Base-by-base conservation (phyloP, 2,888 invertebrate genomes). In the Drosophila infuscata region DNA sequence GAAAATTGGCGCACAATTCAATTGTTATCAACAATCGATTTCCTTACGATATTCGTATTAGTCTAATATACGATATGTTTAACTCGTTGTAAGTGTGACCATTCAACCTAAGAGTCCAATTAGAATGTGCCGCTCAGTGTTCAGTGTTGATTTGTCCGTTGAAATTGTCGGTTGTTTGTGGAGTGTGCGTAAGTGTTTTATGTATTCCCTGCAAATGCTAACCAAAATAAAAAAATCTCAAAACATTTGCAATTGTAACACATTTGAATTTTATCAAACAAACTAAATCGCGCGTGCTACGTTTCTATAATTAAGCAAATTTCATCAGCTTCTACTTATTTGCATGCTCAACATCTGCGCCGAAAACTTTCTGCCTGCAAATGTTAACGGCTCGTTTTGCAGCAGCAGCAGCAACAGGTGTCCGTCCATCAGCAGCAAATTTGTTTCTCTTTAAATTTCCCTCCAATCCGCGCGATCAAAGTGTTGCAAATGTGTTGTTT, bases 391-490 rank as follows among this genome's bases (percentile, higher is more conserved):
- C 33, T 51, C 72, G 61, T 63, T 68, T 46, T 25, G 46, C 46
- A 25, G 46, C 46, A 46, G 46, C 41, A 70, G 59, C 58, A 63
- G 86, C 84, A 88, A 84, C 84, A 84, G 86, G 84, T 84, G 84
- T 76, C 81, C 41, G 62, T 12, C 25, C 15, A 46, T 46, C 25
- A 25, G 15, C 57, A 52, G 51, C 29, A 59, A 69, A 56, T 59
- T 3, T 64, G 63, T 60, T 67, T 38, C 35, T 70, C 36, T 60
- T 38, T 56, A 9, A 41, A 35, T 46, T 52, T 53, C 32, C 35
- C 29, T 52, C 32, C 8, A 48, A 35, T 59, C 30, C 1, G 38
- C 52, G 61, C 59, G 79, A 79, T 75, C 76, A 52, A 49, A 59
- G 38, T 48, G 67, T 57, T 62, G 58, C 43, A 60, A 58, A 69